Evolutionary conservation across 2,797 vertebrate genomes (phyloP), one percentile per base, ranked within the genome.

Genomic region (Helarctos malayanus): DNA sequence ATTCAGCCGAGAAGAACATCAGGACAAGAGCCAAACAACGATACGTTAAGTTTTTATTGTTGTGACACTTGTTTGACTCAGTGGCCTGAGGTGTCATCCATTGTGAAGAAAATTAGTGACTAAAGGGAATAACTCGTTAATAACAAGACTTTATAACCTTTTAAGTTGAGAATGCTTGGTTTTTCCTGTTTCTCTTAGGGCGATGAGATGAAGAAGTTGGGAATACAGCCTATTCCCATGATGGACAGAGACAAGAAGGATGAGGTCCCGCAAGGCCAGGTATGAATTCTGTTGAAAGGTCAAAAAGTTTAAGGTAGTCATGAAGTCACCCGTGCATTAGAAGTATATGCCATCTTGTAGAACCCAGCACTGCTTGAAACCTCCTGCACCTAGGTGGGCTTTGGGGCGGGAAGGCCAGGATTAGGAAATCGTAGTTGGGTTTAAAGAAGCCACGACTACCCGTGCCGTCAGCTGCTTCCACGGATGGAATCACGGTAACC

Each of bases 241-340:
- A 99, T 99, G 99, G 99, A 99, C 99, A 98, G 99, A 98, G 99
- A 99, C 98, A 99, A 99, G 98, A 99, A 99, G 97, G 99, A 99
- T 54, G 99, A 99, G 98, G 99, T 99, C 97, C 99, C 99, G 38
- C 99, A 99, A 98, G 99, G 99, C 96, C 99, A 99, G 99, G 99
- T 99, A 99, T 19, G 96, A 81, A 59, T n/a, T 3, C 68, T 15
- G 1, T 63, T 13, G 47, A 5, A 16, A 68, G 21, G 10, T 38
- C 8, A 23, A 0, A 0, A 49, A 2, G 56, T 35, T 84, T 35
- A 3, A 41, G 54, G n/a, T 3, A 25, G 76, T 78, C 49, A 41
- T 27, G 38, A 59, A 18, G 4, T 5, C n/a, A 0, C 13, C 1
- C 13, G 0, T 2, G 47, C 35, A 1, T 14, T 1, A 18, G 10